Base-by-base conservation (phyloP, 2,888 invertebrate genomes). In the Eupeodes luniger region DNA sequence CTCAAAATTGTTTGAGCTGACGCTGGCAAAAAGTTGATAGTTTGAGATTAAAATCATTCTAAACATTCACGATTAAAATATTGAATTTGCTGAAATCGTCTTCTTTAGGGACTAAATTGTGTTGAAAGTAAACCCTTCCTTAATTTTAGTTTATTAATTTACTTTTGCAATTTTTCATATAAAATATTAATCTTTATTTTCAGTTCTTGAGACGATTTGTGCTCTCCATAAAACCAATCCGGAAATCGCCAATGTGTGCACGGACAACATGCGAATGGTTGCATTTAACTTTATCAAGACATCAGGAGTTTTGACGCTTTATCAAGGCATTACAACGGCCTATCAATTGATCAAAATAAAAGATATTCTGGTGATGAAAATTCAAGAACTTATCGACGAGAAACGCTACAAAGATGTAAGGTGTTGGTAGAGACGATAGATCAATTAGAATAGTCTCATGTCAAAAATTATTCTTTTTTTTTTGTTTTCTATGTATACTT, bases 271-370 rank as follows among this genome's bases (percentile, higher is more conserved):
- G 47, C 97, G 97, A 93, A 93, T 96, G 91, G 95, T 96, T 89
- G 96, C 96, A 75, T 97, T 97, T 93, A 95, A 95, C 91, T 94
- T 97, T 90, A 95, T 96, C 14, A 95, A 94, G 89, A 95, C 95
- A 89, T 96, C 97, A 91, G 96, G 96, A 89, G 95, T 96, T 91
- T 94, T 95, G 84, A 93, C 94, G 47, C 94, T 97, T 70, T 94
- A 96, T 72, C 95, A 95, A 91, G 92, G 96, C 61, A 94, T 96
- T 90, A 94, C 95, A 14, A 94, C 95, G 89, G 94, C 95, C 36
- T 97, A 96, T 92, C 94, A 96, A 91, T 94, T 97, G 90, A 91
- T 91, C 34, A 94, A 95, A 85, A 95, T 96, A 86, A 95, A 95
- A 90, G 94, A 95, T 89, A 92, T 95, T 79, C 95, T 97, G 91